phyloP scores from a whole-genome alignment of 2,113 vertebrate genomes.

The Ophiodon elongatus region DNA sequence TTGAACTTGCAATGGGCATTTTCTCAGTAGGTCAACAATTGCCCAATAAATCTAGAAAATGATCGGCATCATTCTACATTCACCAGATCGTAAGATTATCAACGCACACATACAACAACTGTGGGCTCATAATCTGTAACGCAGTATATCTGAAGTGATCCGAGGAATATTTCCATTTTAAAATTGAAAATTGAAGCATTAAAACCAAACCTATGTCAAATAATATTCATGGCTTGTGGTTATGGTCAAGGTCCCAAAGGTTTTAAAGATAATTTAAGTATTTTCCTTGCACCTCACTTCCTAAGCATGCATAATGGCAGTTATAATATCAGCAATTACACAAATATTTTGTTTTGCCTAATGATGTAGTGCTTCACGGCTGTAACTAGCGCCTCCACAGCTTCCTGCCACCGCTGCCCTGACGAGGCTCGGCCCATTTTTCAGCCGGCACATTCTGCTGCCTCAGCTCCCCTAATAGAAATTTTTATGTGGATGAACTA shows the following conservation, averaged over 20 bases:
- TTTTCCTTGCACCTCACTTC: constrained; percentile 76
- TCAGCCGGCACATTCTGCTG: constrained; percentile 88
- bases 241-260: constrained; percentile 73
- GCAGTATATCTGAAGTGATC: constrained; percentile 8
- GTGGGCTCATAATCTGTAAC: neutral
- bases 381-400: constrained; percentile 74
- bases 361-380: constrained; percentile 76
- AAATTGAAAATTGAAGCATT: constrained; percentile 29
- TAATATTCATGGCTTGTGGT: constrained; percentile 53
- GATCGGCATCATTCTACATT: neutral
- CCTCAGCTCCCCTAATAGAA: constrained; percentile 89
- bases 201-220: constrained; percentile 47
- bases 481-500: constrained; percentile 80
- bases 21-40: neutral
- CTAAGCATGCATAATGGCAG: constrained; percentile 85
- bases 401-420: constrained; percentile 81
- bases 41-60: neutral
- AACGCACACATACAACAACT: neutral
- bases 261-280: constrained; percentile 81
- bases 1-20: neutral
- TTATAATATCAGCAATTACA: constrained; percentile 87
- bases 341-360: constrained; percentile 79
- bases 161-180: constrained; percentile 35
- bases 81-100: neutral
- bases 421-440: constrained; percentile 85